A percentile compares a stretch with the other conserved stretches of the same genome.
These are phyloP conservation scores for Eupithecia insigniata DNA, from an alignment of 2,888 invertebrate species.

Conservation along the genomic window DNA sequence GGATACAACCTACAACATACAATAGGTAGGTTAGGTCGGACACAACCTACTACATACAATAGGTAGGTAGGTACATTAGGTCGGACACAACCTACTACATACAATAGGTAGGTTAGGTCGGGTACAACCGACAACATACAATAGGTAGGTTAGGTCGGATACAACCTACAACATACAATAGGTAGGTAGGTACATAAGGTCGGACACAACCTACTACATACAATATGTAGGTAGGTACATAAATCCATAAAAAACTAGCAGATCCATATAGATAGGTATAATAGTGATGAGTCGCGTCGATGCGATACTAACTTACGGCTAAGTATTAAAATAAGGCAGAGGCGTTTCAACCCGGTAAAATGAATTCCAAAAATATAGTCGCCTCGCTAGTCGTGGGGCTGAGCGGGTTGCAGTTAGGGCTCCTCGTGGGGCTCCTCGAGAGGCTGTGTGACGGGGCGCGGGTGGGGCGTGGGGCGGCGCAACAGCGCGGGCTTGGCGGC, in stretches of 20 bases:
- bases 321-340: not conserved
- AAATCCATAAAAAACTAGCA: slow-evolving; percentile 24
- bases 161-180: not conserved
- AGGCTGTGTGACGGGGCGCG: slow-evolving; percentile 69
- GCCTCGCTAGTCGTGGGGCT: not conserved
- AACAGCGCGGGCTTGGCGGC: slow-evolving; percentile 93
- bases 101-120: slow-evolving; percentile 23
- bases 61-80: slow-evolving; percentile 20
- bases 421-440: slow-evolving; percentile 62
- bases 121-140: not conserved
- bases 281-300: slow-evolving; percentile 34
- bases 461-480: slow-evolving; percentile 83
- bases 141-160: slow-evolving; percentile 23
- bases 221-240: not conserved
- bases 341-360: slow-evolving; percentile 35
- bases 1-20: not conserved
- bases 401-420: slow-evolving; percentile 33
- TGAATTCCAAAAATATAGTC: slow-evolving; percentile 49
- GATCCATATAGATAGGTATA: slow-evolving; percentile 16
- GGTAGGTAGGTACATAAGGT: slow-evolving; percentile 19
- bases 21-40: slow-evolving; percentile 23
- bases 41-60: not conserved
- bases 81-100: not conserved
- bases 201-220: not conserved
- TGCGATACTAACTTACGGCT: slow-evolving; percentile 17